Percentiles rank a stretch among this genome's conserved stretches.
phyloP scores from a whole-genome alignment of 2,888 invertebrate genomes.

The Hemicrepidius hirtus region DNA sequence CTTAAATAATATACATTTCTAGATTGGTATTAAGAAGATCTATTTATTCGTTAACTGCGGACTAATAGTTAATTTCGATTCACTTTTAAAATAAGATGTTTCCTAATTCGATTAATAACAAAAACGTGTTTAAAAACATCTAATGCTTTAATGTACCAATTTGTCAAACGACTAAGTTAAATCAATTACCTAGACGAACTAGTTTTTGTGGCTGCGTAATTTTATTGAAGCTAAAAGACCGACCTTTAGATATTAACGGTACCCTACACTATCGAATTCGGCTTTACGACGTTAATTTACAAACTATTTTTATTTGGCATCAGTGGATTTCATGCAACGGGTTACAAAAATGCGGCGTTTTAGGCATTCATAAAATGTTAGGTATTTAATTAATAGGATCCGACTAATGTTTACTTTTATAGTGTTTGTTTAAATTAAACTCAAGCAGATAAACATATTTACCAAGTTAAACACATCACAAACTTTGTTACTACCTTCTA shows the following conservation, averaged over 20 bases:
- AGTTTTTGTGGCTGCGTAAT: slow-evolving; percentile 29
- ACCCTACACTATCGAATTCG: slow-evolving; percentile 25
- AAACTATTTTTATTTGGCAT: slow-evolving; percentile 22
- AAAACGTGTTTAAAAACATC: slow-evolving; percentile 37
- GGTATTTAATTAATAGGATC: slow-evolving; percentile 28
- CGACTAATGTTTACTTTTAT: slow-evolving; percentile 22
- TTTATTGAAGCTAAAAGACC: slow-evolving; percentile 23
- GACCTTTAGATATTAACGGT: slow-evolving; percentile 37
- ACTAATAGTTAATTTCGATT: slow-evolving; percentile 29
- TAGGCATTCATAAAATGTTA: slow-evolving; percentile 30
- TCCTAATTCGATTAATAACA: slow-evolving; percentile 38
- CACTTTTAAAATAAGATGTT: slow-evolving; percentile 43
- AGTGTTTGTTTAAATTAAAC: slow-evolving; percentile 25
- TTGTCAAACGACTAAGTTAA: slow-evolving; percentile 36
- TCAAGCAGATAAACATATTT: slow-evolving; percentile 14
- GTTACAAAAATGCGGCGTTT: slow-evolving; percentile 15
- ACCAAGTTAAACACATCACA: slow-evolving; percentile 11
- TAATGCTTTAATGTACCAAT: slow-evolving; percentile 43
- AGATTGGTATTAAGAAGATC: neutral
- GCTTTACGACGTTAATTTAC: slow-evolving; percentile 32
- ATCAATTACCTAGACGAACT: slow-evolving; percentile 30
- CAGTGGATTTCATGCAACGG: slow-evolving; percentile 24
- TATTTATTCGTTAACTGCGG: neutral
- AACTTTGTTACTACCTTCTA: neutral
- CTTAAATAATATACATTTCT: slow-evolving; percentile 16